Base-by-base conservation (phyloP, 2,113 vertebrate genomes). In the Mus spicilegus region DNA sequence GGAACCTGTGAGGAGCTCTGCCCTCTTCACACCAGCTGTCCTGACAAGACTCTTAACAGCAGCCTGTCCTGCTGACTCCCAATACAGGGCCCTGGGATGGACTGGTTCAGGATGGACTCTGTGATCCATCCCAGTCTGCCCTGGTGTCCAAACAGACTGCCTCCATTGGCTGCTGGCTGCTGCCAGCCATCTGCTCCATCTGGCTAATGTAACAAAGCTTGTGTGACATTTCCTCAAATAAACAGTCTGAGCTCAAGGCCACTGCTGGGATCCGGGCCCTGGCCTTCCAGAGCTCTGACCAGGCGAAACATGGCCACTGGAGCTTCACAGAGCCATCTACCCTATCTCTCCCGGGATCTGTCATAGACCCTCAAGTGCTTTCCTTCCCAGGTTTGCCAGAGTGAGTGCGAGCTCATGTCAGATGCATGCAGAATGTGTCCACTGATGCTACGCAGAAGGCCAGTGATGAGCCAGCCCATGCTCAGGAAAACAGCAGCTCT, bases 351-450 rank as follows among this genome's bases (percentile, higher is more conserved):
- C 20, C 1, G 30, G 61, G 72, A 28, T 30, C 22, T 24, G 1
- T 16, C 36, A 67, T 17, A 75, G 42, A 49, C 12, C 4, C 22
- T 9, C 0, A 28, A 2, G 14, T 0, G 3, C 11, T 33, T 56
- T 39, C 22, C 49, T 69, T 73, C 12, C 49, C 22, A 72, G 51
- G 67, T 46, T 33, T 49, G 36, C 73, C 86, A 20, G 5, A 30
- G 46, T 11, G 11, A 33, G 14, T 8, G 1, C 0, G 51, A 6
- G 58, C 75, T 36, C 20, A 16, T 9, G 4, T 56, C 22, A 56
- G 36, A 88, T 11, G 36, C 54, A 36, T n/a, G 20, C 0, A 54
- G 54, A 2, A n/a, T 22, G 22, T 28, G 33, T 33, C 28, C 56
- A 19, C 49, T 1, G 9, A 20, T 1, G 33, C 70, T 16, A 63